These are phyloP conservation scores for Laodelphax striatellus DNA, from an alignment of 1,140 invertebrate species.

Conservation along the genomic window DNA sequence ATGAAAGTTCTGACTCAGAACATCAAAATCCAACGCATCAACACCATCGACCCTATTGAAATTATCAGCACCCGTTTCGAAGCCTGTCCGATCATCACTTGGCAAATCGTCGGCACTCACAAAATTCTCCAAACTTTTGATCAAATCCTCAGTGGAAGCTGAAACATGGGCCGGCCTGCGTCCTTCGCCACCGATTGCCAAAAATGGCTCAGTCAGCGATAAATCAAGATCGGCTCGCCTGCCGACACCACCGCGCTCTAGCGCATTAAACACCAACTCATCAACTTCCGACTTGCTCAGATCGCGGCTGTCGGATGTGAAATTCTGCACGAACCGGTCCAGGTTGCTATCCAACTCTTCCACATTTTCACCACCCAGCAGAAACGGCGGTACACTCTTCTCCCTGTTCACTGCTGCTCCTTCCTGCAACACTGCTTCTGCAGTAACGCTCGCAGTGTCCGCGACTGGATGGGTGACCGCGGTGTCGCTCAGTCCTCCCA, in stretches of 20 bases:
- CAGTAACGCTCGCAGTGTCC: too few relatives aligned
- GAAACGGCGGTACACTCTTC: too few relatives aligned
- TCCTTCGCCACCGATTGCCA: background rate
- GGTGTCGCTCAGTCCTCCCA: too few relatives aligned
- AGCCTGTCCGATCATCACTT: background rate
- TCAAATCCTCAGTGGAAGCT: conserved; percentile 17
- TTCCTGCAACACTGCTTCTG: too few relatives aligned
- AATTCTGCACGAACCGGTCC: too few relatives aligned
- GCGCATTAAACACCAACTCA: background rate
- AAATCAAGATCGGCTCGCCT: background rate
- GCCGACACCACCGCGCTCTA: too few relatives aligned
- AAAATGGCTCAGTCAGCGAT: conserved; percentile 7
- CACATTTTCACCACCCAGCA: too few relatives aligned
- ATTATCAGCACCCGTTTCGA: background rate
- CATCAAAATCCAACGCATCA: conserved; percentile 11
- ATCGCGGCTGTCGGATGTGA: too few relatives aligned
- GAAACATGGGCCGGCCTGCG: conserved; percentile 4
- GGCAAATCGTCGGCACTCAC: background rate
- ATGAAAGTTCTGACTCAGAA: conserved; percentile 11
- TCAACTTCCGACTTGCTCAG: conserved; percentile 1
- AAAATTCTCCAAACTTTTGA: conserved; percentile 18
- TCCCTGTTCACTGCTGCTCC: too few relatives aligned
- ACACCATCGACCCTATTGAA: conserved; percentile 2
- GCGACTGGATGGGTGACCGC: too few relatives aligned
- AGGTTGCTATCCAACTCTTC: too few relatives aligned